phyloP scores from a whole-genome alignment of 2,888 invertebrate genomes.

The Linnaemya vulpina region DNA sequence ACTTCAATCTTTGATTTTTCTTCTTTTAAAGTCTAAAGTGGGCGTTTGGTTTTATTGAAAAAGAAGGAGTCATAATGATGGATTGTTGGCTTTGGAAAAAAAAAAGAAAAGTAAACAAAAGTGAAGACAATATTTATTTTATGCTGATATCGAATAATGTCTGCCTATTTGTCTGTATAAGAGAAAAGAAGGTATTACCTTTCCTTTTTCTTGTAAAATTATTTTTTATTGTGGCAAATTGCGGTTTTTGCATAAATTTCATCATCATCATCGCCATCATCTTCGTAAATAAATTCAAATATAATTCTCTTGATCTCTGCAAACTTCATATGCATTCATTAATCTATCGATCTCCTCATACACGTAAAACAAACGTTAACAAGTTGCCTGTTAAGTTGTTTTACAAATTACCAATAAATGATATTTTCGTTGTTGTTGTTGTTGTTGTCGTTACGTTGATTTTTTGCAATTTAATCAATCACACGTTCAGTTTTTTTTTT shows the following conservation, averaged over 20 bases:
- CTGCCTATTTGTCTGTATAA: slow-evolving; percentile 28
- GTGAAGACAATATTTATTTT: slow-evolving; percentile 32
- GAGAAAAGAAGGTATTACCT: slow-evolving; percentile 64
- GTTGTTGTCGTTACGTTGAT: slow-evolving; percentile 7
- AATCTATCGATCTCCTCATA: slow-evolving; percentile 22
- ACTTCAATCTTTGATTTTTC: slow-evolving; percentile 13
- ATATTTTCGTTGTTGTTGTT: slow-evolving; percentile 73
- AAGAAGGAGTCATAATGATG: slow-evolving; percentile 71
- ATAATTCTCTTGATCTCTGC: slow-evolving; percentile 47
- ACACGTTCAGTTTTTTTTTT: slow-evolving; percentile 65
- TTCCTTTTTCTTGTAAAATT: slow-evolving; percentile 52
- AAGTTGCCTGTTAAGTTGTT: slow-evolving; percentile 72
- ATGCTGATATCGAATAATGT: slow-evolving; percentile 33
- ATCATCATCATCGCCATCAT: slow-evolving; percentile 58
- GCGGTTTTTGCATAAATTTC: slow-evolving; percentile 70
- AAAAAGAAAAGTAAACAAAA: not conserved
- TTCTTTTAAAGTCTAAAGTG: slow-evolving; percentile 42
- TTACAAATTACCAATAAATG: slow-evolving; percentile 80
- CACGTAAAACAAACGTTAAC: slow-evolving; percentile 64
- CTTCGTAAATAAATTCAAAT: slow-evolving; percentile 28
- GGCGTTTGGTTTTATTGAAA: slow-evolving; percentile 70
- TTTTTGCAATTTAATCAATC: slow-evolving; percentile 80
- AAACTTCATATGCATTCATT: slow-evolving; percentile 15
- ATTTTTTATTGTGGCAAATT: slow-evolving; percentile 55
- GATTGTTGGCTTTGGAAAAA: slow-evolving; percentile 67